phyloP scores from a whole-genome alignment of 2,888 invertebrate genomes.

The Leistus spinibarbis region DNA sequence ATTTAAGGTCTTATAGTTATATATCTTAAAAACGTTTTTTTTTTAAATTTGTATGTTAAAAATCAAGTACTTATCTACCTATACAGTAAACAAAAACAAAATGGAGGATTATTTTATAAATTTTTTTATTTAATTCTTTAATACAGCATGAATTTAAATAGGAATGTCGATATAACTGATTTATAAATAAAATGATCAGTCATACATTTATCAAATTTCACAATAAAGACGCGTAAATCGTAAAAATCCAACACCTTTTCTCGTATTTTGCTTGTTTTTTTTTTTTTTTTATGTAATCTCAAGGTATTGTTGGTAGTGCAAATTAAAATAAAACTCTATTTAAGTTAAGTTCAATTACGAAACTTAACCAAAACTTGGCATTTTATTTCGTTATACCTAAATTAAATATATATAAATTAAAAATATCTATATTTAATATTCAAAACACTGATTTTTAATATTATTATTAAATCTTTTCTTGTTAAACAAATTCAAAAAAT shows the following conservation, averaged over 20 bases:
- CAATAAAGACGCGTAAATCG: not conserved
- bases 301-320: conserved; percentile 34
- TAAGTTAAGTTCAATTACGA: not conserved
- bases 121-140: conserved; percentile 32
- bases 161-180: conserved; percentile 25
- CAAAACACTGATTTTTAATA: not conserved
- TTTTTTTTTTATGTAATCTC: not conserved
- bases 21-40: not conserved
- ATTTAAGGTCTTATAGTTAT: conserved; percentile 1
- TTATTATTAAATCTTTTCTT: not conserved
- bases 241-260: not conserved
- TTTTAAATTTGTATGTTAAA: conserved; percentile 4
- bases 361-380: not conserved
- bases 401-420: not conserved
- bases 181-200: not conserved
- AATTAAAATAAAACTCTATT: not conserved
- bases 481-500: not conserved
- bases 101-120: conserved; percentile 33
- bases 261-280: not conserved
- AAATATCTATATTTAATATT: not conserved
- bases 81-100: conserved; percentile 6
- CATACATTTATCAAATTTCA: conserved; percentile 3
- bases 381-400: not conserved
- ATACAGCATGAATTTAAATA: conserved; percentile 35
- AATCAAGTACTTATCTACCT: not conserved